Conservation (phyloP, 2,888 invertebrate genomes). For the Rhaphigaster nebulosa region DNA sequence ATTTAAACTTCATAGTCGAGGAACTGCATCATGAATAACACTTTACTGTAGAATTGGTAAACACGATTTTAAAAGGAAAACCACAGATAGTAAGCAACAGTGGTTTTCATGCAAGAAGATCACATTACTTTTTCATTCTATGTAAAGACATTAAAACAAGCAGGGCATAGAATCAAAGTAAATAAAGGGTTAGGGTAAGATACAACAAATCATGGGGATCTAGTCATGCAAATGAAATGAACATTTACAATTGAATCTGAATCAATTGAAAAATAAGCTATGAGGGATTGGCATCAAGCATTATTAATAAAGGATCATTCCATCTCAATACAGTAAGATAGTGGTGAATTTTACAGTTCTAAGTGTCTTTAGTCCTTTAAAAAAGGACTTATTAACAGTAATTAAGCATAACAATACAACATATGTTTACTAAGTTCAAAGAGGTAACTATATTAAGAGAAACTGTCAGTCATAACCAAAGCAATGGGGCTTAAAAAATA, state of each 20-base stretch:
- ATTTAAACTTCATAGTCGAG: background rate
- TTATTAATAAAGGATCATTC: slow-evolving; percentile 15
- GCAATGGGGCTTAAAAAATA: slow-evolving; percentile 61
- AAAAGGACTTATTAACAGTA: background rate
- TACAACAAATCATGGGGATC: slow-evolving; percentile 7
- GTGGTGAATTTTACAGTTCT: slow-evolving; percentile 31
- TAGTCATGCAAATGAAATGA: slow-evolving; percentile 47
- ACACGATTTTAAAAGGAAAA: slow-evolving; percentile 15
- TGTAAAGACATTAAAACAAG: slow-evolving; percentile 25
- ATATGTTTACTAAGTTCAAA: slow-evolving; percentile 18
- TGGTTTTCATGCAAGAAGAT: slow-evolving; percentile 51
- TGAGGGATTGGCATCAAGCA: slow-evolving; percentile 19
- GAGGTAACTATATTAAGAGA: slow-evolving; percentile 29
- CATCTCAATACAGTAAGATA: background rate
- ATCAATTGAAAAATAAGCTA: slow-evolving; percentile 4
- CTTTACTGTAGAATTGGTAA: background rate
- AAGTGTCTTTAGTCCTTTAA: slow-evolving; percentile 18
- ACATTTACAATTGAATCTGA: background rate
- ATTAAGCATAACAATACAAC: slow-evolving; percentile 44
- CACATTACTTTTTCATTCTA: slow-evolving; percentile 34
- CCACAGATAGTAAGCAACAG: slow-evolving; percentile 46
- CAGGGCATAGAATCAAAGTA: slow-evolving; percentile 33
- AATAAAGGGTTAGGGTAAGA: background rate
- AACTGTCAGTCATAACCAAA: slow-evolving; percentile 50
- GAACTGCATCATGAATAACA: slow-evolving; percentile 2